A percentile compares a stretch with the other conserved stretches of the same genome.
Conservation (phyloP, 35 echinoderm and acorn worm genomes). For the Heliocidaris tuberculata region DNA sequence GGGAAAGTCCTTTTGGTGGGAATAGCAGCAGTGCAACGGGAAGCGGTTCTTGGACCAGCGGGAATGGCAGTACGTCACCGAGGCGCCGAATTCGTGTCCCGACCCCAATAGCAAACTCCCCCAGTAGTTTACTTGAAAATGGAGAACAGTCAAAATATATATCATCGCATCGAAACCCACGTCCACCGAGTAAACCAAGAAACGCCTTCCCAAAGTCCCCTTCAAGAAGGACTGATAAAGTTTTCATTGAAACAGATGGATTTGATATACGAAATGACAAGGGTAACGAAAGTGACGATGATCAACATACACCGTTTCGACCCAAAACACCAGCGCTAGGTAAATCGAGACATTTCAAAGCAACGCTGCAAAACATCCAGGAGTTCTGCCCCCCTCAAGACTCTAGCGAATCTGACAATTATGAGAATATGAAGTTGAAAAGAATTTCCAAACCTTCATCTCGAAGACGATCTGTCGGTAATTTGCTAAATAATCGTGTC, state of each 20-base stretch:
- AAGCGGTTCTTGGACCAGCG: slow-evolving; percentile 15
- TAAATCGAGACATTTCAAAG: neutral
- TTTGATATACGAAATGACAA: neutral
- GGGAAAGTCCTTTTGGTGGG: neutral
- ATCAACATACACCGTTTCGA: neutral
- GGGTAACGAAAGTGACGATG: neutral
- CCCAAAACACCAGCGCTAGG: neutral
- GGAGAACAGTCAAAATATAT: neutral
- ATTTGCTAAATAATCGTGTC: neutral
- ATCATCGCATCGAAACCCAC: neutral
- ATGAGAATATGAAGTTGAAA: neutral
- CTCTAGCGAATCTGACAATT: neutral
- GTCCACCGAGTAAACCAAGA: slow-evolving; percentile 16
- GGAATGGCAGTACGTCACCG: slow-evolving; percentile 9
- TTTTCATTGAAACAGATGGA: neutral
- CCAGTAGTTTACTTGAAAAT: neutral
- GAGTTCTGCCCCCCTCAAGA: neutral
- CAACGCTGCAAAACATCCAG: neutral
- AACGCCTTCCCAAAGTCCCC: neutral
- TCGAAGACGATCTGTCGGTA: neutral
- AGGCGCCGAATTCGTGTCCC: neutral
- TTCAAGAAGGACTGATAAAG: neutral
- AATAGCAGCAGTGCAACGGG: slow-evolving; percentile 29
- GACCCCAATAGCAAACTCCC: neutral
- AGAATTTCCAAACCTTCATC: neutral